A percentile compares a stretch with the other conserved stretches of the same genome.
Conservation (phyloP, 2,888 invertebrate species). For the Drosophila tripunctata region DNA sequence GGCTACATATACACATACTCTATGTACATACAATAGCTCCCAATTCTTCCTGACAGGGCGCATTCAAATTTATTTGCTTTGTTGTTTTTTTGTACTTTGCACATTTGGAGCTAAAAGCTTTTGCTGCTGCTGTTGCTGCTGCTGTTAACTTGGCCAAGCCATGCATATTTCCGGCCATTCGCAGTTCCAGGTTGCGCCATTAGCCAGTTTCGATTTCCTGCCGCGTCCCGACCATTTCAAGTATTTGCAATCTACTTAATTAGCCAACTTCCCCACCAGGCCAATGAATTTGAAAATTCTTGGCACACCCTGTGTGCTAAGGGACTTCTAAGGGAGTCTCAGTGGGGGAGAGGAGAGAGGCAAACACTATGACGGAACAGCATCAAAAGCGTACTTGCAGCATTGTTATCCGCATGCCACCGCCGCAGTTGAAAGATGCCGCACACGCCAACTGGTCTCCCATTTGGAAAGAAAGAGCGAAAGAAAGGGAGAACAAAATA, state of each 20-base stretch:
- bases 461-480: slow-evolving; percentile 6
- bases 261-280: slow-evolving; percentile 42
- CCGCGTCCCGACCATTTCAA: slow-evolving; percentile 47
- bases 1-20: no score
- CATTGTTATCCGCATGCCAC: slow-evolving; percentile 70
- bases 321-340: not conserved
- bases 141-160: slow-evolving; percentile 48
- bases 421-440: slow-evolving; percentile 75
- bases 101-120: slow-evolving; percentile 63
- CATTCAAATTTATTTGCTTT: slow-evolving; percentile 60
- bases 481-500: not conserved
- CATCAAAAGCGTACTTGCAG: slow-evolving; percentile 48
- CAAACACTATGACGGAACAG: slow-evolving; percentile 36
- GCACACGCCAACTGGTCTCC: slow-evolving; percentile 57
- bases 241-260: slow-evolving; percentile 70
- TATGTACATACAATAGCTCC: slow-evolving; percentile 51
- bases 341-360: not conserved
- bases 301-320: slow-evolving; percentile 37
- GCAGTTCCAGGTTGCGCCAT: slow-evolving; percentile 35
- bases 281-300: slow-evolving; percentile 40
- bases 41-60: slow-evolving; percentile 65
- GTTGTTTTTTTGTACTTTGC: slow-evolving; percentile 28
- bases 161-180: slow-evolving; percentile 75
- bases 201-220: slow-evolving; percentile 69
- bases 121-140: not conserved